Percentiles rank a stretch among this genome's conserved stretches.
These are phyloP conservation scores for Nesidiocoris tenuis DNA, from an alignment of 2,888 invertebrate species.

Conservation along the genomic window DNA sequence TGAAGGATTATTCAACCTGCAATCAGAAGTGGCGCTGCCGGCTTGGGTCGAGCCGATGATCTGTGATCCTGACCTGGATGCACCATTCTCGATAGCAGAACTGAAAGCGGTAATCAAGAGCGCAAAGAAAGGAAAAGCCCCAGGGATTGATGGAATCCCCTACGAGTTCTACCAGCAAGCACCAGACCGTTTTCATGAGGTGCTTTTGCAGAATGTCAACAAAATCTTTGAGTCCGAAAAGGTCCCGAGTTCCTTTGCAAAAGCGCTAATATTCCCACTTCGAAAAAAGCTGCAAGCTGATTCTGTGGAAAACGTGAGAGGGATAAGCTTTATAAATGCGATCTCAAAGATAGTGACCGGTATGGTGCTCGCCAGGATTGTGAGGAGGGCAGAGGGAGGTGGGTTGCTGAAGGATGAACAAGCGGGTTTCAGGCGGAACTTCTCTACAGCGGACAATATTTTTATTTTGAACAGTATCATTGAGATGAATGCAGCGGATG, in stretches of 20 bases:
- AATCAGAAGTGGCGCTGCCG: background rate
- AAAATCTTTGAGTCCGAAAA: slow-evolving; percentile 16
- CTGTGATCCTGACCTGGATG: background rate
- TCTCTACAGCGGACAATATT: slow-evolving; percentile 25
- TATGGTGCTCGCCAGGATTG: slow-evolving; percentile 20
- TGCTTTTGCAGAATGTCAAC: slow-evolving; percentile 23
- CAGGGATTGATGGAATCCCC: slow-evolving; percentile 27
- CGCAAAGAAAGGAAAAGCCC: slow-evolving; percentile 13
- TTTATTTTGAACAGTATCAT: slow-evolving; percentile 8
- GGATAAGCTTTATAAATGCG: slow-evolving; percentile 23
- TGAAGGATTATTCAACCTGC: background rate
- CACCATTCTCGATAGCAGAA: slow-evolving; percentile 4
- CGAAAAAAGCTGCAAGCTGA: slow-evolving; percentile 8
- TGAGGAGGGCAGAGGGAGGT: slow-evolving; percentile 2
- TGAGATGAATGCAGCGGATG: background rate
- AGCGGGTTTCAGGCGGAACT: slow-evolving; percentile 25
- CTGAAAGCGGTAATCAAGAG: background rate
- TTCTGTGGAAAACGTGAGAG: slow-evolving; percentile 17
- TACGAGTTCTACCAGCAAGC: slow-evolving; percentile 27
- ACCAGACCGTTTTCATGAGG: background rate
- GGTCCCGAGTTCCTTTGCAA: slow-evolving; percentile 29
- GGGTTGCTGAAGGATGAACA: slow-evolving; percentile 16
- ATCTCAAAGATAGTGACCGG: slow-evolving; percentile 13
- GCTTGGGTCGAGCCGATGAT: slow-evolving; percentile 6
- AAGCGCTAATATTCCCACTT: slow-evolving; percentile 28